Evolutionary conservation across 2,797 vertebrate genomes (phyloP).

Genomic region (Acipenser oxyrinchus): DNA sequence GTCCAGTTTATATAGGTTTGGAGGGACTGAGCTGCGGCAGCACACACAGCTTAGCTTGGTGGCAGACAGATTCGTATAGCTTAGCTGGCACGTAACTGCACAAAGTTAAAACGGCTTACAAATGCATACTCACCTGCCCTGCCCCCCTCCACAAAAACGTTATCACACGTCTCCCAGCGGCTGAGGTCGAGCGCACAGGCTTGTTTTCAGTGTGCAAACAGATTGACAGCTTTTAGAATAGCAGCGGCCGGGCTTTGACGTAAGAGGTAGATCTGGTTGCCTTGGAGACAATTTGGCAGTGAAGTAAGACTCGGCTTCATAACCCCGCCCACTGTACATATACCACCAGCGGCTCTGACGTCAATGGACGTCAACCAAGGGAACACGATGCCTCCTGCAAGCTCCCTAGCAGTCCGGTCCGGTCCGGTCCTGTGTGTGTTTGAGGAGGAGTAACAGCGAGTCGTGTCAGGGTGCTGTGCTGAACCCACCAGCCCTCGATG

Average conservation of each 20-base stretch:
- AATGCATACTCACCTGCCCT: too few species aligned
- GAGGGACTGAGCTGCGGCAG: too few species aligned
- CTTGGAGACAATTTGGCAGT: slow-evolving; percentile 77
- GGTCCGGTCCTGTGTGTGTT: background rate
- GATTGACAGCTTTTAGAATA: slow-evolving; percentile 50
- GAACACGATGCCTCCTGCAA: slow-evolving; percentile 70
- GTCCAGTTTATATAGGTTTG: too few species aligned
- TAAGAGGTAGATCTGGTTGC: slow-evolving; percentile 77
- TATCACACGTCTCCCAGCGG: too few species aligned
- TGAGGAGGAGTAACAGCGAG: slow-evolving; percentile 3
- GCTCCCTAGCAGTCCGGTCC: slow-evolving; percentile 1
- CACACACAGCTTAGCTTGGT: too few species aligned
- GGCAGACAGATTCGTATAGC: too few species aligned
- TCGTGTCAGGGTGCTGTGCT: background rate
- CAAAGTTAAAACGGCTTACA: too few species aligned
- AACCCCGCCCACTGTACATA: slow-evolving; percentile 71
- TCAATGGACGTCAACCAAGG: slow-evolving; percentile 76
- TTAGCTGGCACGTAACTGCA: too few species aligned
- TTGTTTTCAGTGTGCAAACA: slow-evolving; percentile 38
- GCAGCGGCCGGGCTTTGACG: slow-evolving; percentile 66
- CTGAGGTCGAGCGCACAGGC: too few species aligned
- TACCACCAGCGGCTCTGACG: slow-evolving; percentile 77
- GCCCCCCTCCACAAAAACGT: too few species aligned
- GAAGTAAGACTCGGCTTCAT: slow-evolving; percentile 60
- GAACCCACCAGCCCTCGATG: too few species aligned